Percentiles rank a stretch among this genome's conserved stretches.
Conservation (phyloP, 2,797 vertebrate genomes). For the Mus spretus region DNA sequence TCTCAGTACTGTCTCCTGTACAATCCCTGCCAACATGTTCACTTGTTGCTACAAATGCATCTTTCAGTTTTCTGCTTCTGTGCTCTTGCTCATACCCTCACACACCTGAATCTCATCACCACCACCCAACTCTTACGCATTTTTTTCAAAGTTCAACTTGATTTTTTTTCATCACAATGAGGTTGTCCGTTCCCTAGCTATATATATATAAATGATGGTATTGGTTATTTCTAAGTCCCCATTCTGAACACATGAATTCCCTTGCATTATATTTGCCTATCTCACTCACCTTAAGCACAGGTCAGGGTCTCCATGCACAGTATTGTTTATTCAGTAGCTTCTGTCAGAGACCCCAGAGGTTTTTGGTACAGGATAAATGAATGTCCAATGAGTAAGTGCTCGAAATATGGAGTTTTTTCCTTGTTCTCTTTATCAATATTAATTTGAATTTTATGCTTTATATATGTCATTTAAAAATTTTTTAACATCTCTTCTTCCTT, state of each 20-base stretch:
- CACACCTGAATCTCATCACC: conserved; percentile 38
- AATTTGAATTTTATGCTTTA: conserved; percentile 48
- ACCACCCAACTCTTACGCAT: neutral
- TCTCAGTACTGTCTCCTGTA: conserved; percentile 46
- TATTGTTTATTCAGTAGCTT: neutral
- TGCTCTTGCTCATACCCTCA: conserved; percentile 26
- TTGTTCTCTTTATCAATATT: conserved; percentile 21
- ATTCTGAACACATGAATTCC: conserved; percentile 17
- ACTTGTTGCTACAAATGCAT: conserved; percentile 56
- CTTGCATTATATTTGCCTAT: conserved; percentile 47
- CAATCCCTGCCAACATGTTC: conserved; percentile 12
- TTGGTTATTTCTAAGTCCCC: conserved; percentile 21
- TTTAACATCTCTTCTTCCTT: conserved; percentile 33
- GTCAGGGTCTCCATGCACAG: neutral
- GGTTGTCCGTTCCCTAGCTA: conserved; percentile 40
- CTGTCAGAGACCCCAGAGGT: conserved; percentile 23
- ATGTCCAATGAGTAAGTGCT: neutral
- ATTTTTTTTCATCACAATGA: conserved; percentile 36
- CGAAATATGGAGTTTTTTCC: conserved; percentile 21
- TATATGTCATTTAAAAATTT: conserved; percentile 41
- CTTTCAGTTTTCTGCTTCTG: neutral
- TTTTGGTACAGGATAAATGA: conserved; percentile 16
- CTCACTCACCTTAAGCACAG: conserved; percentile 8
- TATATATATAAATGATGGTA: neutral
- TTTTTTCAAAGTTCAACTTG: neutral